phyloP scores from a whole-genome alignment of 1,140 invertebrate species.

The Drosophila bocqueti region DNA sequence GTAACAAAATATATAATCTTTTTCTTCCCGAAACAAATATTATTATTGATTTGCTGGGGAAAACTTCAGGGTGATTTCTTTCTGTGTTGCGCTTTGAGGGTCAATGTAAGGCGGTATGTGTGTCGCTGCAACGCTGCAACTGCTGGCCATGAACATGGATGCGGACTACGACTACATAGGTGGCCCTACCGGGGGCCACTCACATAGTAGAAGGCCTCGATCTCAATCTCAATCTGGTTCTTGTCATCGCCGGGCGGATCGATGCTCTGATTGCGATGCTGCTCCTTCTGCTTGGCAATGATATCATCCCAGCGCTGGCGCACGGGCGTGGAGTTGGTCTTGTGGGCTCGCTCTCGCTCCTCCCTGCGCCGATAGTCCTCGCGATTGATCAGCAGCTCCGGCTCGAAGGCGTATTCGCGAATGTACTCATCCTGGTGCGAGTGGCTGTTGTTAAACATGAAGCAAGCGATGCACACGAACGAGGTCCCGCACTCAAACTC shows the following conservation, averaged over 20 bases:
- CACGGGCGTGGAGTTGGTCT: conserved; percentile 53
- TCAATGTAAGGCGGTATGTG: neutral
- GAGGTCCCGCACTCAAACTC: conserved; percentile 35
- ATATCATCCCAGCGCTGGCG: conserved; percentile 76
- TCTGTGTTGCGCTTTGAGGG: conserved; percentile 2
- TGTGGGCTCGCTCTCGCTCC: conserved; percentile 56
- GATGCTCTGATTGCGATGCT: conserved; percentile 56
- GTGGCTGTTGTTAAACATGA: conserved; percentile 80
- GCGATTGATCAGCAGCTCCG: conserved; percentile 82
- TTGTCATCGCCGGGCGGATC: conserved; percentile 68
- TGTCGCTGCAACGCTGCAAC: conserved; percentile 2
- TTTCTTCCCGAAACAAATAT: neutral
- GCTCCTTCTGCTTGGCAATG: conserved; percentile 75
- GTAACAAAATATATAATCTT: too few relatives aligned
- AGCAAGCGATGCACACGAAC: conserved; percentile 63
- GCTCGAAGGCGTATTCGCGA: conserved; percentile 84
- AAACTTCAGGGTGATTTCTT: conserved; percentile 14
- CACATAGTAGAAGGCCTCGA: conserved; percentile 84
- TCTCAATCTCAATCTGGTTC: conserved; percentile 82
- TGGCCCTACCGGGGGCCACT: conserved; percentile 39
- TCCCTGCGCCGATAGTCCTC: conserved; percentile 80
- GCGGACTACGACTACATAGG: neutral
- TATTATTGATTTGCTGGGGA: neutral
- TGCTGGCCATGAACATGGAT: conserved; percentile 11
- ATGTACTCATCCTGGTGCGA: conserved; percentile 81